These are phyloP conservation scores for Trachurus trachurus DNA, from an alignment of 2,797 vertebrate species.

Conservation along the genomic window DNA sequence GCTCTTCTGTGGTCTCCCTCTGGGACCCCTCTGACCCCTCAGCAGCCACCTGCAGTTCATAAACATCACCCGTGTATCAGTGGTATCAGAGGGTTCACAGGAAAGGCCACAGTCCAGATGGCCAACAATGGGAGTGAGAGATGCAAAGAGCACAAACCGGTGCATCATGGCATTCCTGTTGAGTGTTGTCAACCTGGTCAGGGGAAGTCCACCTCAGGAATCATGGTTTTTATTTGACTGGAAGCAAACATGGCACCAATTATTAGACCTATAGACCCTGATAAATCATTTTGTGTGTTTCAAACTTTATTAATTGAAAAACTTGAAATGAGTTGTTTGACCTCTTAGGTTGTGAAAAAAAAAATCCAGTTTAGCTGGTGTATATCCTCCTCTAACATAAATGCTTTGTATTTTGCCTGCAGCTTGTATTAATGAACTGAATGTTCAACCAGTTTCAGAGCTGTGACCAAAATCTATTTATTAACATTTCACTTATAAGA, in stretches of 20 bases:
- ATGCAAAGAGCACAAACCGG: constrained; percentile 23
- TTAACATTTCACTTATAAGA: not conserved
- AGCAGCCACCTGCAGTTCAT: constrained; percentile 80
- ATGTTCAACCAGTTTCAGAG: not conserved
- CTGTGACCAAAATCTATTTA: not conserved
- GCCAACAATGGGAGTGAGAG: constrained; percentile 49
- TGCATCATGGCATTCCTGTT: constrained; percentile 67
- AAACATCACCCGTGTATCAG: constrained; percentile 55
- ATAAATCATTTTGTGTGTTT: not conserved
- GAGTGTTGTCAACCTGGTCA: constrained; percentile 54
- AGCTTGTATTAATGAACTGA: not conserved
- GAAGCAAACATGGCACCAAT: constrained; percentile 30
- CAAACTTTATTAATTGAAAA: not conserved
- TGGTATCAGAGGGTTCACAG: constrained; percentile 43
- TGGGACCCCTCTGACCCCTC: constrained; percentile 67
- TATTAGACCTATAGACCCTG: constrained; percentile 17
- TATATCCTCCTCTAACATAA: not conserved
- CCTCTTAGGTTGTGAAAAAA: not conserved
- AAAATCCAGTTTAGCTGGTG: not conserved
- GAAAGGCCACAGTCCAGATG: constrained; percentile 64
- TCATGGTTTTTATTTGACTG: constrained; percentile 12
- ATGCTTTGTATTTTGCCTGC: not conserved
- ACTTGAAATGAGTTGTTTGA: not conserved
- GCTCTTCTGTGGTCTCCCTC: constrained; percentile 67
- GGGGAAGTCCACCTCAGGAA: constrained; percentile 68